A percentile compares a stretch with the other conserved stretches of the same genome.
phyloP scores from a whole-genome alignment of 2,888 invertebrate species.

The Troides oblongomaculatus region DNA sequence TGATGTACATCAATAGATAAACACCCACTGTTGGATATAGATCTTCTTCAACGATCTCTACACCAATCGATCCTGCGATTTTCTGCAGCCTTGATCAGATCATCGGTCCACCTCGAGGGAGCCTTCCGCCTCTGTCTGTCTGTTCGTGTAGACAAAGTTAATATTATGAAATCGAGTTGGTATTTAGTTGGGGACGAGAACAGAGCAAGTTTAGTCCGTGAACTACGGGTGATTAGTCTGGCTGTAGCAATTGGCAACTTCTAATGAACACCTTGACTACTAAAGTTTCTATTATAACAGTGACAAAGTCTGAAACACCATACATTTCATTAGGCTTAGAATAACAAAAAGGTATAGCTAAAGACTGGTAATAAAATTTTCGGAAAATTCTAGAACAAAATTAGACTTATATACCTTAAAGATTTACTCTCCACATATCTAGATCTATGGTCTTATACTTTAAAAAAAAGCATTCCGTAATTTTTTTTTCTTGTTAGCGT shows the following conservation, averaged over 20 bases:
- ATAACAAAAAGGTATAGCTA: no score
- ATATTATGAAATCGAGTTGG: not conserved
- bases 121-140: not conserved
- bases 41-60: not conserved
- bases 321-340: no score
- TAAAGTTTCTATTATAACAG: not conserved
- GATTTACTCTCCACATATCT: no score
- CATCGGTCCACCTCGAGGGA: not conserved
- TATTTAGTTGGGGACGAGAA: not conserved
- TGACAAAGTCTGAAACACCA: not conserved
- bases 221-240: not conserved
- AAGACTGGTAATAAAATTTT: no score
- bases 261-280: constrained; percentile 1
- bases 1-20: no score
- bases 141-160: not conserved
- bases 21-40: not conserved
- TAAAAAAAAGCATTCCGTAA: no score
- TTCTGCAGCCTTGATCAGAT: not conserved
- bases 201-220: not conserved
- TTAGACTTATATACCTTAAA: no score
- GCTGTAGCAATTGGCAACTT: not conserved
- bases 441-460: no score
- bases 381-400: no score
- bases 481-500: no score
- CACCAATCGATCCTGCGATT: not conserved